Base-by-base conservation (phyloP, 1,140 invertebrate species). In the Popillia japonica region DNA sequence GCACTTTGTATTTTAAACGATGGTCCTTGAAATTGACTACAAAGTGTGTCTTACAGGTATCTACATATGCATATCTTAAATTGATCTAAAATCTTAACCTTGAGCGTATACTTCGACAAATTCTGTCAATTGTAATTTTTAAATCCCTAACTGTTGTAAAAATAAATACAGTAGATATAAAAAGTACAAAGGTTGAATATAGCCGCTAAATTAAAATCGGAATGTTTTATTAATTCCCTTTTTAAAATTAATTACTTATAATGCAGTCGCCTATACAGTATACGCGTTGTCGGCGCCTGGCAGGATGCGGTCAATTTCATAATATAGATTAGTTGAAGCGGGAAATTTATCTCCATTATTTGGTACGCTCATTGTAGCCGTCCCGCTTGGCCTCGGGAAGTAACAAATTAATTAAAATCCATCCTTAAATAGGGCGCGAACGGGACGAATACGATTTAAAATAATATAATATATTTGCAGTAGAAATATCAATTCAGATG, bases 361-460 rank as follows among this genome's bases (percentile, higher is more conserved):
- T 55, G 17, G 48, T 55, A 17, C 48, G 48, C 17, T 55, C 48
- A 55, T 55, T 55, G 48, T 55, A 55, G 14, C 17, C 48, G 48
- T 55, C 48, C 48, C 48, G 48, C 48, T n/a, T 55, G 48, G 48
- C 48, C 48, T 55, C 48, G 48, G 48, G 48, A 55, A 55, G 48
- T 55, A 55, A 55, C 48, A 55, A 55, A 55, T 55, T 55, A 55
- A 55, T 55, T 55, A 55, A 55, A 55, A 55, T 55, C 48, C 17
- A 55, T 55, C 48, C 14, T 55, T 55, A 14, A 17, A 17, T n/a
- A 17, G 14, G 48, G 48, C 17, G 14, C 17, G 14, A 17, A 17
- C 17, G 48, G 48, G 48, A 55, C 48, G 6, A 17, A 55, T 17
- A 55, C 48, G 48, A 55, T 55, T 55, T 55, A 55, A 6, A 55